Base-by-base conservation (phyloP, 30 jellyfish, hydroid and myxozoan genomes). In the Aurelia aurita region DNA sequence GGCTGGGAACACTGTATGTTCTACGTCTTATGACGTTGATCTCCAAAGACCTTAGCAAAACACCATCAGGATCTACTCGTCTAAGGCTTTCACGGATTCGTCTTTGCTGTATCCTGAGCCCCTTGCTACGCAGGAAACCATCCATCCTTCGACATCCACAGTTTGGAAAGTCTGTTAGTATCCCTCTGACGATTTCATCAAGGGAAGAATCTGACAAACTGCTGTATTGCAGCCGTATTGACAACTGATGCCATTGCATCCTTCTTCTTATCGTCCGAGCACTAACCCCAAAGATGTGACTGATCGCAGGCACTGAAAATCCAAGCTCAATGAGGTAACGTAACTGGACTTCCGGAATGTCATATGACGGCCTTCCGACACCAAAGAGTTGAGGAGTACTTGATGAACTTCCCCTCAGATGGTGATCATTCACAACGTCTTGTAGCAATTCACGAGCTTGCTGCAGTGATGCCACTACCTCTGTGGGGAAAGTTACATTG, bases 31-130 rank as follows among this genome's bases (percentile, higher is more conserved):
- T 25, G 12, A 67, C 21, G 0, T 18, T 35, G n/a, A 46, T 7
- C 29, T 77, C 84, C 60, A 77, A 21, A 21, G 80, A 32, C 51
- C 89, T 77, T 55, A 43, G 63, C 27, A 62, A 23, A 12, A 77
- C 67, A 15, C 84, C 1, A 58, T 43, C 71, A 16, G 89, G 89
- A 55, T 55, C 89, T 26, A 77, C 89, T 54, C 89, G 25, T 58
- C 83, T 8, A 18, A 77, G 64, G 32, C 62, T 19, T 60, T 57
- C 67, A 18, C 89, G 26, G 46, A 51, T 63, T 77, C 82, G 26
- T 16, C n/a, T 19, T 14, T 58, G 39, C 0, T 3, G 1, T 0
- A 76, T 3, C 45, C 84, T 54, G 58, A 23, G 29, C 15, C 71
- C 82, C 27, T 60, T 39, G 6, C 77, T 54, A 8, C 15, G 22